Base-by-base conservation (phyloP, 2,113 vertebrate species). In the Irena cyanogastra region DNA sequence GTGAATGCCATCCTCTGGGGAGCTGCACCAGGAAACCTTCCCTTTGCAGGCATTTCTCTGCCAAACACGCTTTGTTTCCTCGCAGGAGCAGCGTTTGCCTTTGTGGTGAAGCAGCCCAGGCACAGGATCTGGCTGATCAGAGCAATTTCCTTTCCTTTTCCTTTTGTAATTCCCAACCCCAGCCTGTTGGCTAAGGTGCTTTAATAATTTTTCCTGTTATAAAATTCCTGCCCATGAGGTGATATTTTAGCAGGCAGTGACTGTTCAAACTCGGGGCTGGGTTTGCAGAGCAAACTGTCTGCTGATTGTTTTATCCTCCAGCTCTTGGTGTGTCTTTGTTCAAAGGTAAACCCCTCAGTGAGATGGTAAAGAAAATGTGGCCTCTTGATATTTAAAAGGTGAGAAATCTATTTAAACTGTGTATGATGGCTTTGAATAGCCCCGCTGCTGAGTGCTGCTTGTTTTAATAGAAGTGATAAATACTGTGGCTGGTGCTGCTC, bases 321-420 rank as follows among this genome's bases (percentile, higher is more conserved):
- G 90, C 85, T 94, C 93, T 76, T 7, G 89, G n/a, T 57, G 85
- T 90, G 70, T 65, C 95, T 97, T 95, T 95, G 95, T 97, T 97
- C 89, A 97, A 96, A 94, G 91, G 96, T 96, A 97, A 93, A 72
- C 37, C 93, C 91, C 96, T 94, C 45, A 75, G 96, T 69, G 95
- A 95, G 97, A 89, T 85, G 92, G 94, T 95, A 78, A 82, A 90
- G 96, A 66, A 94, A 91, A 90, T 50, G 63, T 59, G 76, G 87
- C 89, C 88, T 70, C 94, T 97, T 98, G 97, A 93, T 98, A 97
- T 97, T 98, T 98, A 94, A 97, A 97, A 98, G 97, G 97, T 95
- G 97, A 97, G 89, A 91, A 97, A 97, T 95, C 87, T 93, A 78
- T 98, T 97, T 97, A 97, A 98, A 95, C 94, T 78, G 83, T 78